These are phyloP conservation scores for Spodoptera litura DNA, from an alignment of 1,140 invertebrate species.

Conservation along the genomic window DNA sequence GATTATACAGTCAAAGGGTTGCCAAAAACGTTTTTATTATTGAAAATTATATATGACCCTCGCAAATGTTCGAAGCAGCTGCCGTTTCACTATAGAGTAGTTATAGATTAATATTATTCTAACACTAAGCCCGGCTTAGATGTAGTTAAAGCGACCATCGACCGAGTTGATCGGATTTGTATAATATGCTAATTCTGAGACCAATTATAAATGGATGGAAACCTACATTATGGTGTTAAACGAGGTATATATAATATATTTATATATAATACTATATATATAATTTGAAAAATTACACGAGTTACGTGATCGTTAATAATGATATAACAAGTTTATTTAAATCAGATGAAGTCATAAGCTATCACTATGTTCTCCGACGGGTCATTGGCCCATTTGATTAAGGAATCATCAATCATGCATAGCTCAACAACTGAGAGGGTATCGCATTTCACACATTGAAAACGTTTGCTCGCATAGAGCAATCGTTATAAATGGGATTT, in stretches of 20 bases:
- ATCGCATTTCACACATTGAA: conserved; percentile 78
- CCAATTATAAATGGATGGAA: conserved; percentile 51
- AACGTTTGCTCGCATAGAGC: conserved; percentile 51
- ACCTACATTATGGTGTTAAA: conserved; percentile 19
- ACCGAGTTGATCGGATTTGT: conserved; percentile 60
- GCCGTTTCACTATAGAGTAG: conserved; percentile 63
- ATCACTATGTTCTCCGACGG: conserved; percentile 63
- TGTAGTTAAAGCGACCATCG: conserved; percentile 46
- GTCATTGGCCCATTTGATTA: conserved; percentile 80
- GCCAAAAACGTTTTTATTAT: conserved; percentile 76
- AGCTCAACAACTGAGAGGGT: conserved; percentile 69
- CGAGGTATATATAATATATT: too few relatives aligned
- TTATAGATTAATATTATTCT: conserved; percentile 77
- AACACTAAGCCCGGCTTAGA: conserved; percentile 62
- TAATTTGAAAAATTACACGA: neutral
- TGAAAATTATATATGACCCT: conserved; percentile 71
- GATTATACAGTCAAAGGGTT: conserved; percentile 79
- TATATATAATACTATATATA: neutral
- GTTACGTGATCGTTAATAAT: conserved; percentile 53
- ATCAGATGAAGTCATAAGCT: conserved; percentile 78
- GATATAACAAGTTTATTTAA: conserved; percentile 71
- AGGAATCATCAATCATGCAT: conserved; percentile 84
- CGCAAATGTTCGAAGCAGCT: conserved; percentile 68
- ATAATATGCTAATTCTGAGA: conserved; percentile 55
- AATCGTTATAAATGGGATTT: conserved; percentile 45